Conservation (phyloP, 1,140 invertebrate genomes). For the Drosophila obscura region DNA sequence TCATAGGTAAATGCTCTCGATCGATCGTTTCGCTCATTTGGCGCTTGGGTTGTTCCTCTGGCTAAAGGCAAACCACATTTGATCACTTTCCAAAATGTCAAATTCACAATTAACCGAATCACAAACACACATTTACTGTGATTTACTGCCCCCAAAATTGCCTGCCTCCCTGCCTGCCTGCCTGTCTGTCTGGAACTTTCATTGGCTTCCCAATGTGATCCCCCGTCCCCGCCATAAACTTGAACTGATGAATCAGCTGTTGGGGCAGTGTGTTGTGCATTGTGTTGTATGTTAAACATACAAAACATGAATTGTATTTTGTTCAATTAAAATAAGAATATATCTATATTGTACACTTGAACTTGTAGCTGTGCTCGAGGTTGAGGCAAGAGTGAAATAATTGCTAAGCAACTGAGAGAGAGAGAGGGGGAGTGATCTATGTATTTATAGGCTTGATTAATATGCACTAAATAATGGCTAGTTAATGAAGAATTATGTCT, state of each 20-base stretch:
- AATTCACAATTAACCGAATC: slow-evolving; percentile 24
- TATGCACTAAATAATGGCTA: too few species aligned
- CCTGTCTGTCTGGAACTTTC: slow-evolving; percentile 18
- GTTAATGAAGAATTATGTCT: too few species aligned
- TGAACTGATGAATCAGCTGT: slow-evolving; percentile 43
- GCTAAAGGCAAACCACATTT: slow-evolving; percentile 73
- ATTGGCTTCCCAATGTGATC: neutral
- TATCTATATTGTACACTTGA: slow-evolving; percentile 1
- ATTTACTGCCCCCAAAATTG: slow-evolving; percentile 10
- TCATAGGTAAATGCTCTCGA: slow-evolving; percentile 27
- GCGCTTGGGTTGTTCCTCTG: slow-evolving; percentile 12
- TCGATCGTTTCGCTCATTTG: neutral
- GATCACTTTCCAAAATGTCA: slow-evolving; percentile 76
- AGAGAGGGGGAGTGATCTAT: neutral
- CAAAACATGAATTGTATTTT: slow-evolving; percentile 19
- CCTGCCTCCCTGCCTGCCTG: too few species aligned
- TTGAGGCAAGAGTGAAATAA: slow-evolving; percentile 24
- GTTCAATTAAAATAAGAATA: too few species aligned
- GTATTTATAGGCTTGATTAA: too few species aligned
- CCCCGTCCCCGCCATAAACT: slow-evolving; percentile 8
- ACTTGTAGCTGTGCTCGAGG: slow-evolving; percentile 37
- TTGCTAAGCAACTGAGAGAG: slow-evolving; percentile 16
- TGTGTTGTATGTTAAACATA: neutral
- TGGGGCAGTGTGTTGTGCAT: slow-evolving; percentile 19
- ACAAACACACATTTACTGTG: slow-evolving; percentile 8